A percentile compares a stretch with the other conserved stretches of the same genome.
Conservation (phyloP, 2,888 invertebrate species). For the Cosmopolites sordidus region DNA sequence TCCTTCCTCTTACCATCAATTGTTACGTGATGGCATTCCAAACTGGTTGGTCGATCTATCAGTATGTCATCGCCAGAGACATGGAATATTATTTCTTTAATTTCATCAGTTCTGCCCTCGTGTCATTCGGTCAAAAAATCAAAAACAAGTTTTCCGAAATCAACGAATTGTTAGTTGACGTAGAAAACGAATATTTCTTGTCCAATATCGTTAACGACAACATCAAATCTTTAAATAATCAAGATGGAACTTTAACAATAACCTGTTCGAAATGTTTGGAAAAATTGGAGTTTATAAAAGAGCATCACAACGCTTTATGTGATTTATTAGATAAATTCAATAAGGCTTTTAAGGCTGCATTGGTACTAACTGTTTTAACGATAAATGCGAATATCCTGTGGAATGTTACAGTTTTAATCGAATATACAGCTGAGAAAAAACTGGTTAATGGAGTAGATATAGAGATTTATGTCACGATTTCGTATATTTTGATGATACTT, state of each 20-base stretch:
- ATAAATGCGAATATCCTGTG: slow-evolving; percentile 9
- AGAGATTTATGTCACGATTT: neutral
- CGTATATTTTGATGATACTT: slow-evolving; percentile 1
- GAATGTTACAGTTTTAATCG: slow-evolving; percentile 7
- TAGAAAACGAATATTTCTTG: neutral
- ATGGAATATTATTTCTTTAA: slow-evolving; percentile 8
- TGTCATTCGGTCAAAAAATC: slow-evolving; percentile 1
- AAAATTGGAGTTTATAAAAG: slow-evolving; percentile 1
- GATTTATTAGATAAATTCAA: slow-evolving; percentile 17
- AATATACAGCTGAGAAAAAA: neutral
- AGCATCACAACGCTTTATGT: slow-evolving; percentile 10
- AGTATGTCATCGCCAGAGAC: slow-evolving; percentile 7
- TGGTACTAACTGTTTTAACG: slow-evolving; percentile 6
- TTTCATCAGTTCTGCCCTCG: neutral
- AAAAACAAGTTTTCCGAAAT: slow-evolving; percentile 3
- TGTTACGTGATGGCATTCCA: neutral
- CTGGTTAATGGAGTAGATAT: neutral
- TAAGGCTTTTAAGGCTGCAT: slow-evolving; percentile 5
- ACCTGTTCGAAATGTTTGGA: neutral
- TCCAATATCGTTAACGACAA: neutral
- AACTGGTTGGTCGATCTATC: slow-evolving; percentile 6
- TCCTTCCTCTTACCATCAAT: neutral
- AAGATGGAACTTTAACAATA: neutral
- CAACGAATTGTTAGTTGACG: neutral
- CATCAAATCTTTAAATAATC: neutral